Evolutionary conservation across 2,888 invertebrate species (phyloP), one percentile per base, ranked within the genome.

Genomic region (Mesoligia furuncula): DNA sequence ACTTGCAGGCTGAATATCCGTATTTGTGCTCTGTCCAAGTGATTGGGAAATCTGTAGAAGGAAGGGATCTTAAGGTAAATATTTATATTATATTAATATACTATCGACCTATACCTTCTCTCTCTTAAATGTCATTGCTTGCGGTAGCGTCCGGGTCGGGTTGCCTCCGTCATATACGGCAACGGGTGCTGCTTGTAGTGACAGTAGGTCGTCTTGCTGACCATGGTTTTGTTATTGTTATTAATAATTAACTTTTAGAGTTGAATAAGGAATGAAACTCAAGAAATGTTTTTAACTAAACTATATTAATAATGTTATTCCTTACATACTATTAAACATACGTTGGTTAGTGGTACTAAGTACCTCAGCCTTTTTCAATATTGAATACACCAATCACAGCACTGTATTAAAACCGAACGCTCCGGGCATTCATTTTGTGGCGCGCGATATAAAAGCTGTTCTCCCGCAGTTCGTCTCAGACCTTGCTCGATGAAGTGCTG

Each of bases 41-140:
- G n/a, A 96, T 96, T 77, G 96, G 96, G 8, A 90, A 90, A 68
- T 92, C 96, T 3, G 91, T 85, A 45, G 96, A 96, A 90, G 95
- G 95, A 2, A 93, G 96, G 66, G 94, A 95, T 75, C 86, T 96
- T 31, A 94, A 94, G 93, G 96, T 96, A 91, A 69, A n/a, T 76
- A n/a, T 27, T 42, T 1, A 17, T 48, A 6, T 45, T n/a, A 6
- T 5, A 27, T 24, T 54, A 24, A 4, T 24, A 54, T 45, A 24
- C 27, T 42, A 2, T 15, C 13, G 6, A 24, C 11, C 11, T 13
- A 5, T 54, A 54, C 54, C 54, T 24, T n/a, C 54, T 54, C 51
- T n/a, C 54, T 54, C 51, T 20, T 20, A 20, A 20, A 51, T 20
- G 20, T 20, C 51, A 2, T 4, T n/a, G 8, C 54, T 54, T 54